phyloP scores from a whole-genome alignment of 1,140 invertebrate species.

The Bombus cullumanus region DNA sequence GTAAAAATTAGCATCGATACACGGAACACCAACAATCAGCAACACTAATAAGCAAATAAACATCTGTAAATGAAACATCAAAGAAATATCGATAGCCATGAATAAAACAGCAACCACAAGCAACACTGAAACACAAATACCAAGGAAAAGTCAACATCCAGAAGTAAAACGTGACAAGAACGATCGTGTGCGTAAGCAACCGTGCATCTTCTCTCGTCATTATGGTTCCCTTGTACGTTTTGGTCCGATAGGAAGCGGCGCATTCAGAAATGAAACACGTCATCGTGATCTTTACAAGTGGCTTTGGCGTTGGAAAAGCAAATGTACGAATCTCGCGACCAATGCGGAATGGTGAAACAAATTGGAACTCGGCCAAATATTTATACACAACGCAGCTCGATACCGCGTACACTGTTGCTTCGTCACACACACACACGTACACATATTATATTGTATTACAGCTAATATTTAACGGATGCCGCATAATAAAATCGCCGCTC shows the following conservation, averaged over 20 bases:
- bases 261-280: constrained; percentile 38
- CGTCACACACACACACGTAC: not conserved
- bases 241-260: not conserved
- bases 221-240: not conserved
- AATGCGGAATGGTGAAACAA: constrained; percentile 67
- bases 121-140: not conserved
- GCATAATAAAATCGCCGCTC: constrained; percentile 59
- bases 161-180: not conserved
- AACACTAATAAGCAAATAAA: too few species aligned
- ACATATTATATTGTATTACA: constrained; percentile 45
- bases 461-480: constrained; percentile 51
- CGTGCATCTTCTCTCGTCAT: not conserved
- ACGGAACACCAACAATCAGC: too few species aligned
- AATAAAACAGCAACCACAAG: too few species aligned
- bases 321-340: constrained; percentile 58
- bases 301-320: constrained; percentile 64
- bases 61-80: too few species aligned
- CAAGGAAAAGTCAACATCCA: not conserved
- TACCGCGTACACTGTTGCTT: constrained; percentile 38
- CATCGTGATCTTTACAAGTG: constrained; percentile 56
- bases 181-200: not conserved
- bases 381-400: constrained; percentile 64
- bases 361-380: constrained; percentile 73
- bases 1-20: too few species aligned
- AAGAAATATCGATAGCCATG: too few species aligned